These are phyloP conservation scores for Chloroceryle amazona DNA, from an alignment of 2,797 vertebrate species.

Conservation along the genomic window DNA sequence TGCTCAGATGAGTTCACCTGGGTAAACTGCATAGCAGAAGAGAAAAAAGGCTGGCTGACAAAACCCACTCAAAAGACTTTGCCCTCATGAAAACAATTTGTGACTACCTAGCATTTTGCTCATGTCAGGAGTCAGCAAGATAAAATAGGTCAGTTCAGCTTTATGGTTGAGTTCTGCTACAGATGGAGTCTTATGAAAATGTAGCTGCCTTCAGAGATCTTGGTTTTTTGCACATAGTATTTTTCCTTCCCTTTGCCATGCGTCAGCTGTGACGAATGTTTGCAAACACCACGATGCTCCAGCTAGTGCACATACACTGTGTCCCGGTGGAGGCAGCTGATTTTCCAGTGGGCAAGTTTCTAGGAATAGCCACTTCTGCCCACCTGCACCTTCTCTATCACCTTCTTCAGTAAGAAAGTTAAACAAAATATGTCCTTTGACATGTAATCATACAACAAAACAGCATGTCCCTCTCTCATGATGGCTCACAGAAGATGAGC, in stretches of 20 bases:
- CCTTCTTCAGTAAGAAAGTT: not conserved
- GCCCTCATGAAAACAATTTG: not conserved
- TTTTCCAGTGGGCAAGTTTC: not conserved
- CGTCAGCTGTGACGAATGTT: rapidly evolving
- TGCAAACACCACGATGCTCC: not conserved
- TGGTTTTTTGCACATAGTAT: not conserved
- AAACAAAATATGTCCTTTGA: not conserved
- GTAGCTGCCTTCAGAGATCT: not conserved
- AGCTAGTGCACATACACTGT: rapidly evolving
- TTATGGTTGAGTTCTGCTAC: not conserved
- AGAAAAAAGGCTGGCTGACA: not conserved
- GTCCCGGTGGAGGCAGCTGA: rapidly evolving
- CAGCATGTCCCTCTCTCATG: not conserved
- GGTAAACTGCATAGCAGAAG: not conserved
- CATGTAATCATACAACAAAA: rapidly evolving
- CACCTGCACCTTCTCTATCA: not conserved
- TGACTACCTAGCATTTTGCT: not conserved
- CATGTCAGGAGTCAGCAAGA: not conserved
- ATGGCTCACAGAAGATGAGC: not conserved
- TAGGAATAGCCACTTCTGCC: not conserved
- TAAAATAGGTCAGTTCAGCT: not conserved
- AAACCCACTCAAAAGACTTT: not conserved
- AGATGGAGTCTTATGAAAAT: not conserved
- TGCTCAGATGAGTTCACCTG: slow-evolving; percentile 18
- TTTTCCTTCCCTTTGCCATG: not conserved